These are phyloP conservation scores for Oxytorus armatus DNA, from an alignment of 2,888 invertebrate genomes.

Conservation along the genomic window DNA sequence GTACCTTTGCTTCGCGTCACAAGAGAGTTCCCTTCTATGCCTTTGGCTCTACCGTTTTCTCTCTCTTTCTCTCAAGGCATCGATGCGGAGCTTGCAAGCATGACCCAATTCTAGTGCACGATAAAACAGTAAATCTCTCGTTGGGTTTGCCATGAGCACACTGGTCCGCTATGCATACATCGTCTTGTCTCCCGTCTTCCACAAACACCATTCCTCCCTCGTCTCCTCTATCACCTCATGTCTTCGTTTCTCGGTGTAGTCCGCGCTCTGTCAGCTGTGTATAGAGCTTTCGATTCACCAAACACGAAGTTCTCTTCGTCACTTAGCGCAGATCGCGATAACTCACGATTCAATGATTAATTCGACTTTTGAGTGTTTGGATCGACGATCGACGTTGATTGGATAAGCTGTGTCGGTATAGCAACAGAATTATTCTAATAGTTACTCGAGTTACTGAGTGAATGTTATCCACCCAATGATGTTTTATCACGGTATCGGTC, in stretches of 20 bases:
- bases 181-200: neutral
- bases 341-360: slow-evolving; percentile 79
- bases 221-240: slow-evolving; percentile 59
- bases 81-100: slow-evolving; percentile 58
- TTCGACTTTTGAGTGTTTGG: slow-evolving; percentile 80
- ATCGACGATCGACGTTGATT: slow-evolving; percentile 72
- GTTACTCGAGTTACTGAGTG: neutral
- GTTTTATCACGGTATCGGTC: no score
- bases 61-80: slow-evolving; percentile 22
- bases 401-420: slow-evolving; percentile 77
- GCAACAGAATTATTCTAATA: slow-evolving; percentile 7
- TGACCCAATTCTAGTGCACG: slow-evolving; percentile 74
- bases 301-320: neutral
- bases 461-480: no score
- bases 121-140: slow-evolving; percentile 77
- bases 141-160: slow-evolving; percentile 75
- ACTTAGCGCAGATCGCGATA: slow-evolving; percentile 68
- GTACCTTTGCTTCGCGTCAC: neutral
- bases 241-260: slow-evolving; percentile 35
- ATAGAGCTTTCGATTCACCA: slow-evolving; percentile 6
- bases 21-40: neutral
- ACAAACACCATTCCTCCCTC: slow-evolving; percentile 29
- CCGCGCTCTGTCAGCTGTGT: neutral
- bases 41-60: neutral
- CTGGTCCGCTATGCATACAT: slow-evolving; percentile 60